Evolutionary conservation across 1,140 invertebrate species (phyloP), one percentile per base, ranked within the genome.

Genomic region (Littorina saxatilis): DNA sequence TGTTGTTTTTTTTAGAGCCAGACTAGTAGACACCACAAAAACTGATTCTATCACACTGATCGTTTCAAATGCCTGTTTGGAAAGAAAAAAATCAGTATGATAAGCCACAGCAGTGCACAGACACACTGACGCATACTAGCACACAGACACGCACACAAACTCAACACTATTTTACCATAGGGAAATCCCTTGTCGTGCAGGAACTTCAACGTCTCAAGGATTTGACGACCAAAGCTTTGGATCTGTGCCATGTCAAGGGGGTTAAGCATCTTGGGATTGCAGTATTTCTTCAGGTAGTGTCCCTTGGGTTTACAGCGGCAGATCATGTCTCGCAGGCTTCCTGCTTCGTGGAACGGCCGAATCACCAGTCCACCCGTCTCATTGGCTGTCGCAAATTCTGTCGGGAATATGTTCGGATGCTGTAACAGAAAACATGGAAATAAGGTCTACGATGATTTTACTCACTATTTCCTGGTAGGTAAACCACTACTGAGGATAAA

Each of bases 151-250:
- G 35, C 35, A 68, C 13, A 68, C 15, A 68, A 35, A 13, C n/a
- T n/a, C n/a, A n/a, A n/a, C 15, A 17, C 5, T 9, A 68, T 68
- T 37, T 61, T 29, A 94, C 93, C 93, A 90, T 93, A 93, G 61
- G 96, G 95, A 89, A 97, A 93, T 29, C 96, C 96, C 91, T 96
- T 97, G 82, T 97, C 96, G 87, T 97, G 95, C 88, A 98, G 92
- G 94, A 96, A 97, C 88, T 95, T 95, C 75, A 97, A 91, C 37
- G 95, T 96, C 88, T 96, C 95, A 83, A 98, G 92, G 88, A 95
- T 94, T 89, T 95, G 94, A 89, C 94, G 93, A 74, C 96, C 96
- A 91, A 96, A 97, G 68, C 94, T 94, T 47, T 95, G 95, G 81
- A 98, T 94, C 90, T 96, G 95, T 68, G 94, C 94, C 68, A 94